Conservation (phyloP, 2,888 invertebrate genomes). For the Digitonthophagus gazella region DNA sequence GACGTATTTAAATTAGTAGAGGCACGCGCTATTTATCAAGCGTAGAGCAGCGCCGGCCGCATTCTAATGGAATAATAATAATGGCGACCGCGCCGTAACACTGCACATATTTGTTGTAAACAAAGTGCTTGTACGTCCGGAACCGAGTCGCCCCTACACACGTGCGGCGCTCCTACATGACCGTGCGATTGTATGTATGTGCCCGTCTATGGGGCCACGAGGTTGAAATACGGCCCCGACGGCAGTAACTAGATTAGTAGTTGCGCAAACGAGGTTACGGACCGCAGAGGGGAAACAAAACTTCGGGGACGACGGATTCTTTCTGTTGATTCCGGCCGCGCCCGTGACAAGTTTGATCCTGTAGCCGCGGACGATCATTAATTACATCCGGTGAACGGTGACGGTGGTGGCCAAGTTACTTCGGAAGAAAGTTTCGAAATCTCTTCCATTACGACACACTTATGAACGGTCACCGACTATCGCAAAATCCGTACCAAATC, state of each 20-base stretch:
- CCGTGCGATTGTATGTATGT: background rate
- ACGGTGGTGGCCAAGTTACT: background rate
- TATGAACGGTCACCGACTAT: background rate
- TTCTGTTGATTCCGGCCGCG: slow-evolving; percentile 5
- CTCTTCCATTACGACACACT: slow-evolving; percentile 6
- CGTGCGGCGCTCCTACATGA: background rate
- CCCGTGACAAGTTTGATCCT: slow-evolving; percentile 13
- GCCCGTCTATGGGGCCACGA: background rate
- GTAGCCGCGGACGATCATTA: slow-evolving; percentile 1
- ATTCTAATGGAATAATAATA: slow-evolving; percentile 13
- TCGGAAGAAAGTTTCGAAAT: slow-evolving; percentile 5
- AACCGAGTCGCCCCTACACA: background rate
- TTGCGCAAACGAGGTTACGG: slow-evolving; percentile 10
- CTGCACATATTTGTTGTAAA: slow-evolving; percentile 17
- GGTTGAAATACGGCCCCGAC: slow-evolving; percentile 6
- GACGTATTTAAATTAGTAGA: slow-evolving; percentile 1
- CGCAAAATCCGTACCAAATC: no score
- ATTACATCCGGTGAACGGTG: slow-evolving; percentile 1
- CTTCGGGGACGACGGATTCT: slow-evolving; percentile 8
- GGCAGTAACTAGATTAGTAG: slow-evolving; percentile 13
- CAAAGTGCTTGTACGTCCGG: slow-evolving; percentile 13
- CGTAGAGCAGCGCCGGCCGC: background rate
- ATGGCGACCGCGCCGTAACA: slow-evolving; percentile 7
- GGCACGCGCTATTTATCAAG: slow-evolving; percentile 9
- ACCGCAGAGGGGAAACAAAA: slow-evolving; percentile 9